Conservation (phyloP, 2,113 vertebrate species). For the Panthera uncia region DNA sequence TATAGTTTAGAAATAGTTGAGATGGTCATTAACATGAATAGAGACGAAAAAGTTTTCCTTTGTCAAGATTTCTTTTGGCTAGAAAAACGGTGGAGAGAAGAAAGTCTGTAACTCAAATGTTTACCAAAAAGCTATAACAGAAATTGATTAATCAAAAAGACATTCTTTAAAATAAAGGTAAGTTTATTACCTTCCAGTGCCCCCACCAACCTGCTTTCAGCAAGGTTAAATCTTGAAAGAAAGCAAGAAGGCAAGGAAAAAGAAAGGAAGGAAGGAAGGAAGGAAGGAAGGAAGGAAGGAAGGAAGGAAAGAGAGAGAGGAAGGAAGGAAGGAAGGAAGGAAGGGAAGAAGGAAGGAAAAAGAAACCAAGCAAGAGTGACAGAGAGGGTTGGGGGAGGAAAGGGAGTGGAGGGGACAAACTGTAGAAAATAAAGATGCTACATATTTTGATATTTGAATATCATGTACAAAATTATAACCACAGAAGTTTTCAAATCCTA, state of each 20-base stretch:
- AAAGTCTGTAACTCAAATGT: neutral
- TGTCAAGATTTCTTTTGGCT: neutral
- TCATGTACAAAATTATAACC: neutral
- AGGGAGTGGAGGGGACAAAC: neutral
- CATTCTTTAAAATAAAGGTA: neutral
- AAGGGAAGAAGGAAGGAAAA: neutral
- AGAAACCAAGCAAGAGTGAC: neutral
- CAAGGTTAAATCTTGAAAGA: neutral
- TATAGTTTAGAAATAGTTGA: neutral
- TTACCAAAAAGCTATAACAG: neutral
- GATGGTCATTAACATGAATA: neutral
- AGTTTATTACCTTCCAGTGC: neutral
- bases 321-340: accelerated
- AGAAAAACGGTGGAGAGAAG: neutral
- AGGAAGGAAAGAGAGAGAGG: accelerated
- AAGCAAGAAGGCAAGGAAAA: accelerated
- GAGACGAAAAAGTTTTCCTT: neutral
- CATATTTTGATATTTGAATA: neutral
- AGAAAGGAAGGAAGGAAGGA: too few species aligned
- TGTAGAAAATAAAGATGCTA: neutral
- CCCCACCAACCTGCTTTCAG: neutral
- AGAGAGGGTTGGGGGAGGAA: neutral
- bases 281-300: too few species aligned
- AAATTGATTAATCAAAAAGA: neutral
- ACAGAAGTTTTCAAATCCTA: neutral